Base-by-base conservation (phyloP, 2,113 vertebrate species). In the Aegotheles bennettii region DNA sequence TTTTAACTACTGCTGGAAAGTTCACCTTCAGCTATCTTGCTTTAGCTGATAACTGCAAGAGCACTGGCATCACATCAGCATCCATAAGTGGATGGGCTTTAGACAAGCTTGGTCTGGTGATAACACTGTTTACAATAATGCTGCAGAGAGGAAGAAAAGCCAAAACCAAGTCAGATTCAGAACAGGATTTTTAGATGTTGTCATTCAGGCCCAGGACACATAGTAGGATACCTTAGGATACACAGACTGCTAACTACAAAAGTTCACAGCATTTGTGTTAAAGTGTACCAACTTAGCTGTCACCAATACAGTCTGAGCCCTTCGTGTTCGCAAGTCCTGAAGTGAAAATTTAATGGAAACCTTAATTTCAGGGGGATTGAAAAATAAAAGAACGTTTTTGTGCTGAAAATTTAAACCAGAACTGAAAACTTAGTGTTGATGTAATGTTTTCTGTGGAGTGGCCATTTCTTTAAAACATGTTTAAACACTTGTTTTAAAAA, bases 11-110 rank as follows among this genome's bases (percentile, higher is more conserved):
- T 84, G 36, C 47, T 86, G 81, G 20, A 10, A 92, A 86, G 57
- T 90, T 97, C 91, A 95, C 91, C 95, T 97, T 96, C 81, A 91
- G 35, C 53, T 71, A 67, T 53, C 40, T 84, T 69, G 47, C 53
- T 84, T 68, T 45, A 84, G 69, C 77, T 73, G 94, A 89, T 95
- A 93, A 64, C 31, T 89, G 40, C 1, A 10, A 71, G 54, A 74
- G 33, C 48, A 16, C 26, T 67, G 92, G 64, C 79, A 94, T 57
- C 82, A 59, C 84, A 48, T 64, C 84, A 87, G 45, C 77, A 90
- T 88, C 84, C 11, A 0, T 67, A 81, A 61, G 63, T 0, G 0
- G 57, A 75, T 71, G 28, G 71, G 68, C 24, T 90, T 79, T 50
- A 64, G 59, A 91, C 63, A 81, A 25, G 51, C 77, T 53, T 65